Evolutionary conservation across 2,113 vertebrate species (phyloP), one percentile per base, ranked within the genome.

Genomic region (Pycnonotus jocosus): DNA sequence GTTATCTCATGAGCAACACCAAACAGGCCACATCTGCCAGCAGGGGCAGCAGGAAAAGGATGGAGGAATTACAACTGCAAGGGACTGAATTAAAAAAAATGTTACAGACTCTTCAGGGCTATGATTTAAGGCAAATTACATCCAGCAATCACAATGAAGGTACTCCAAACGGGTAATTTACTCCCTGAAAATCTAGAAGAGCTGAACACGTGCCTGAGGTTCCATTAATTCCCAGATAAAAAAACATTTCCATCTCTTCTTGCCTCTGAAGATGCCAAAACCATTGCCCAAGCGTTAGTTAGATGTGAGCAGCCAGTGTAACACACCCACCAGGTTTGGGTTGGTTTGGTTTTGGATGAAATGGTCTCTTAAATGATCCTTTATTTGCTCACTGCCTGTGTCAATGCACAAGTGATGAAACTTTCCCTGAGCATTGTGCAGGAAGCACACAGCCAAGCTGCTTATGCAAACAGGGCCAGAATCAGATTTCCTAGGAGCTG

Each of bases 251-350:
- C n/a, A 31, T 7, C 44, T 35, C 61, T n/a, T 13, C 61, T 25
- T 18, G 13, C 11, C 15, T 47, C 77, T 73, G 68, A 56, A 13
- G 44, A 44, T 17, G 15, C 40, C 45, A 60, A 68, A 91, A 47
- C 2, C 33, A 48, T n/a, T 72, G 72, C 1, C 56, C 4, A 44
- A 44, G 31, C 11, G 7, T 10, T 11, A 37, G 11, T 11, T 7
- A 30, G 77, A 15, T 8, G 27, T 0, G 1, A 48, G 38, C 40
- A 74, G 77, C 13, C 60, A 65, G 58, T 2, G 9, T 6, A 31
- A 78, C 5, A 12, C n/a, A 2, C 54, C 47, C 22, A 73, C 0
- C 47, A 33, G 27, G 10, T 40, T 56, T 48, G 62, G 37, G 20
- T 18, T 62, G n/a, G 21, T 22, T 91, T 72, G 81, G 21, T 48